Evolutionary conservation across 2,797 vertebrate genomes (phyloP).

Genomic region (Coregonus ussuriensis): DNA sequence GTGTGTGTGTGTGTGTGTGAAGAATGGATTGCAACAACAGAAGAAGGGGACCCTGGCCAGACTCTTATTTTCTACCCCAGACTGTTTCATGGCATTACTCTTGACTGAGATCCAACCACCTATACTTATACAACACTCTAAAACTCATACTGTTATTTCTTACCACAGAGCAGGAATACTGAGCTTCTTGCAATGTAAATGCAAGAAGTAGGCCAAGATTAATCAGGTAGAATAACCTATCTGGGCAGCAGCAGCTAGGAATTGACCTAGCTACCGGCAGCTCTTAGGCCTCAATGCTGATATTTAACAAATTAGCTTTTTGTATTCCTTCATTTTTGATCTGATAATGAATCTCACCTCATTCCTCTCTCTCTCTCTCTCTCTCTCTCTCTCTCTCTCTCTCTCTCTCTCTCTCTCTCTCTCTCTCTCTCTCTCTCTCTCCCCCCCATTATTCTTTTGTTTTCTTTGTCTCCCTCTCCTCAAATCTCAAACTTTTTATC

Average conservation of each 20-base stretch:
- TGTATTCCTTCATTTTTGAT: constrained; percentile 70
- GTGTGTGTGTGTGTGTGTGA: not conserved
- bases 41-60: constrained; percentile 56
- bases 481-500: constrained; percentile 14
- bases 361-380: constrained; percentile 31
- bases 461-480: not conserved
- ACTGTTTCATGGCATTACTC: constrained; percentile 55
- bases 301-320: constrained; percentile 75
- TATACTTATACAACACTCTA: constrained; percentile 60
- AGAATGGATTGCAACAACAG: constrained; percentile 25
- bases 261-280: constrained; percentile 44
- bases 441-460: constrained; percentile 34
- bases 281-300: constrained; percentile 66
- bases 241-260: constrained; percentile 67
- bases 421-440: not conserved
- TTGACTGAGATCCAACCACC: constrained; percentile 69
- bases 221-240: constrained; percentile 73
- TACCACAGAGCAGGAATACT: constrained; percentile 53
- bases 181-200: constrained; percentile 65
- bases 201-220: constrained; percentile 74
- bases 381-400: not conserved
- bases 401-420: not conserved
- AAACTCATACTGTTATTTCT: constrained; percentile 59
- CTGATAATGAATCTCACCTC: constrained; percentile 64
- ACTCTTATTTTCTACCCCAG: constrained; percentile 59